Percentiles rank a stretch among this genome's conserved stretches.
Conservation (phyloP, 2,888 invertebrate genomes). For the Drosophila nigricruria region DNA sequence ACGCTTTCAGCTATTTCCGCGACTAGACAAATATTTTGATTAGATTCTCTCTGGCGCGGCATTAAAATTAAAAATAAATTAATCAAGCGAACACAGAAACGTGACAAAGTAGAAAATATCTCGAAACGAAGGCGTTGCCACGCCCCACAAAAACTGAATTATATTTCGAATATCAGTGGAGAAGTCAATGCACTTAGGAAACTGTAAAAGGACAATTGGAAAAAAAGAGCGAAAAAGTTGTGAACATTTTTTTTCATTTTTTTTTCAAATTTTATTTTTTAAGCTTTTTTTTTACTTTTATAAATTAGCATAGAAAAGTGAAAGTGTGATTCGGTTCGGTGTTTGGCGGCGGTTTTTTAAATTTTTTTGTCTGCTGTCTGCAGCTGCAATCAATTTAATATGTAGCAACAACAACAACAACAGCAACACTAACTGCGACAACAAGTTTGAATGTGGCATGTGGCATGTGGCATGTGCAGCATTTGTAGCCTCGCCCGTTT, state of each 20-base stretch:
- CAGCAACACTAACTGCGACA: slow-evolving; percentile 40
- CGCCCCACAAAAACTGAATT: slow-evolving; percentile 29
- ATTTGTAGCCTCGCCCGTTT: slow-evolving; percentile 56
- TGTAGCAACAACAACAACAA: slow-evolving; percentile 53
- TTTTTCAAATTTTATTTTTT: slow-evolving; percentile 24
- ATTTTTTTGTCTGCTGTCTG: slow-evolving; percentile 42
- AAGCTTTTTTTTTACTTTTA: slow-evolving; percentile 26
- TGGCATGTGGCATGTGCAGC: slow-evolving; percentile 64
- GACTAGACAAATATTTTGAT: slow-evolving; percentile 66
- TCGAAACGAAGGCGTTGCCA: neutral
- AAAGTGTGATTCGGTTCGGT: slow-evolving; percentile 61
- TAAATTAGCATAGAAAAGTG: slow-evolving; percentile 75
- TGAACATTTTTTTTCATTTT: slow-evolving; percentile 6
- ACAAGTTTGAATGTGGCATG: slow-evolving; percentile 49
- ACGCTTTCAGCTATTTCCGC: slow-evolving; percentile 59
- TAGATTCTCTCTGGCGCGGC: slow-evolving; percentile 43
- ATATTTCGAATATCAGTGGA: slow-evolving; percentile 34
- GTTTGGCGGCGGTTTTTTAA: slow-evolving; percentile 32
- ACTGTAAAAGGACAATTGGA: slow-evolving; percentile 59
- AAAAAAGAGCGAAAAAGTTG: slow-evolving; percentile 40
- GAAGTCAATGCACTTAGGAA: slow-evolving; percentile 50
- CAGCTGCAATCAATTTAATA: slow-evolving; percentile 75
- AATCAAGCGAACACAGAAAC: slow-evolving; percentile 56
- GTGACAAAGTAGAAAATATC: slow-evolving; percentile 35
- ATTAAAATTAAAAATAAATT: slow-evolving; percentile 68